Base-by-base conservation (phyloP, 2,888 invertebrate genomes). In the Cistogaster globosa region DNA sequence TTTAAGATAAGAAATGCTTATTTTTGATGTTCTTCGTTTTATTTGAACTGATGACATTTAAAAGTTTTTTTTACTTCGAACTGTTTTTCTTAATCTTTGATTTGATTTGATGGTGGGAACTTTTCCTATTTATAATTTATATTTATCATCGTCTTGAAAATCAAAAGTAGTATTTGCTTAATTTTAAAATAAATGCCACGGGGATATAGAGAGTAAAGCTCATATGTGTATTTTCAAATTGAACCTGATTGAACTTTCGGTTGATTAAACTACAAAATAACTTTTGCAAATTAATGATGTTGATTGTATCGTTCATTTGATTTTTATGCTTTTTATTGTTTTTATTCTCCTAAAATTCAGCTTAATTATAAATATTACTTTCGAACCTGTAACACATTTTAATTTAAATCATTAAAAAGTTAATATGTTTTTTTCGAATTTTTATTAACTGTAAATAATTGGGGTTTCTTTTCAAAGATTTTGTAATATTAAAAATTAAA, bases 221-320 rank as follows among this genome's bases (percentile, higher is more conserved):
- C 12, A 6, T 76, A 36, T 75, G 71, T 80, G 11, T 76, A 38
- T 76, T 68, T 63, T 72, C 32, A 51, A 57, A 74, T 74, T 84
- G 77, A 84, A 78, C 81, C 78, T 76, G 42, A 78, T 78, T 81
- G 72, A 78, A 81, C 84, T 63, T 72, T 84, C 65, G 65, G 68
- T 7, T 48, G 3, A 69, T 42, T 26, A 14, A 45, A 53, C 12
- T 18, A 63, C n/a, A 48, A 45, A 11, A 11, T 11, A 45, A 16
- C 45, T n/a, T 53, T 53, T 53, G 18, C 18, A 6, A 9, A 7
- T 65, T 38, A 72, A 55, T 18, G 38, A 16, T 79, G 36, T 65
- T 32, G 32, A 8, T 5, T 32, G 32, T 32, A 32, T 32, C 32
- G 2, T 32, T 32, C 2, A 42, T 42, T 42, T 42, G 7, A 42